Evolutionary conservation across 1,140 invertebrate genomes (phyloP).

Genomic region (Paralvinella palmiformis): DNA sequence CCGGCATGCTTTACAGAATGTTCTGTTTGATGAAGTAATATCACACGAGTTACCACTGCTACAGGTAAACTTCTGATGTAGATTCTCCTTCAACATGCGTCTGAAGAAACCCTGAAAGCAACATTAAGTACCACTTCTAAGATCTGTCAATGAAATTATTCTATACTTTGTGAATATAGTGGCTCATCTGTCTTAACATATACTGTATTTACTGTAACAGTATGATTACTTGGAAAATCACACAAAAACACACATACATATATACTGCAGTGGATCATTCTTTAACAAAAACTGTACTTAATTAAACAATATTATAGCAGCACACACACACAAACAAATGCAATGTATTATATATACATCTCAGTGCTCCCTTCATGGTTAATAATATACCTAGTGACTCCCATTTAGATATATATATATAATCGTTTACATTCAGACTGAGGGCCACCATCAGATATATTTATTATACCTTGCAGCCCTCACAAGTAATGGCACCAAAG

Average conservation of each 20-base stretch:
- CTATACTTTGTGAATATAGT: not conserved
- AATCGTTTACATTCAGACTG: not conserved
- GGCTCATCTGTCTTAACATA: not conserved
- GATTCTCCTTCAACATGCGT: constrained; percentile 86
- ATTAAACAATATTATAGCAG: not conserved
- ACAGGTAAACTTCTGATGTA: constrained; percentile 38
- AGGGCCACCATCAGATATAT: not conserved
- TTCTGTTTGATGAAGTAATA: constrained; percentile 92
- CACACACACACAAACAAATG: not conserved
- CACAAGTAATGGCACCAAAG: constrained; percentile 93
- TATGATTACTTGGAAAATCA: not conserved
- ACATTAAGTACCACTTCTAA: too few relatives aligned
- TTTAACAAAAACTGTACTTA: not conserved
- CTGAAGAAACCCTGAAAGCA: constrained; percentile 90
- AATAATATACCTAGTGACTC: not conserved
- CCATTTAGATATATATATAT: not conserved
- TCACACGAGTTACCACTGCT: constrained; percentile 59
- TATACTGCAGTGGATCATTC: not conserved
- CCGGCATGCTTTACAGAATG: constrained; percentile 89
- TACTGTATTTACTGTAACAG: not conserved
- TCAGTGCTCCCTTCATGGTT: not conserved
- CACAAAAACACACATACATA: not conserved
- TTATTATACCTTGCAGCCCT: constrained; percentile 85
- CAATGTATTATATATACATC: not conserved
- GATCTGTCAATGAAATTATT: too few relatives aligned